These are phyloP conservation scores for Nyctereutes procyonoides DNA, from an alignment of 2,113 vertebrate genomes.

Conservation along the genomic window DNA sequence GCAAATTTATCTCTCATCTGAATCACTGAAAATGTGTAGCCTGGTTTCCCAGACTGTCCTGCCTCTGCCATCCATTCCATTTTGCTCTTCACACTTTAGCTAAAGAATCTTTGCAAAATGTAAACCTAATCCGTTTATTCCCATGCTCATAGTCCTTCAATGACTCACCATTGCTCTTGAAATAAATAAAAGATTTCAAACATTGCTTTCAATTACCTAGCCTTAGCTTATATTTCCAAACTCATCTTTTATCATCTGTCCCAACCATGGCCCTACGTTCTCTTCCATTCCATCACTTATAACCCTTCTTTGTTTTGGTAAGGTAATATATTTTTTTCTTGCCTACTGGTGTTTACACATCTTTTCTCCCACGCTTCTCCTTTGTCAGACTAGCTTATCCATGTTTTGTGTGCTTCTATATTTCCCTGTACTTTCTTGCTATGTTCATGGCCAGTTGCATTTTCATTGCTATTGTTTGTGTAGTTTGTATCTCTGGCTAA, in stretches of 20 bases:
- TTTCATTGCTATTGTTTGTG: constrained; percentile 43
- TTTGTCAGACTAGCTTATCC: not conserved
- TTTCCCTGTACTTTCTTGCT: constrained; percentile 6
- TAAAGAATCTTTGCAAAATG: not conserved
- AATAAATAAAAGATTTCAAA: not conserved
- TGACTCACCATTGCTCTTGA: not conserved
- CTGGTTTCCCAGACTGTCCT: not conserved
- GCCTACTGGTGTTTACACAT: not conserved
- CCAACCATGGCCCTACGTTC: not conserved
- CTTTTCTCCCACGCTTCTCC: not conserved
- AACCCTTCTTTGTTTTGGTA: not conserved
- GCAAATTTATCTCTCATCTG: not conserved
- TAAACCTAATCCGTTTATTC: not conserved
- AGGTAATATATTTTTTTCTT: not conserved
- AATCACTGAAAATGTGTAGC: not conserved
- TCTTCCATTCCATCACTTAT: not conserved
- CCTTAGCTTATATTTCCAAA: not conserved
- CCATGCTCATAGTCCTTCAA: not conserved
- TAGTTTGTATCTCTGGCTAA: constrained; percentile 52
- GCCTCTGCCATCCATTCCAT: not conserved
- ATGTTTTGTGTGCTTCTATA: not conserved
- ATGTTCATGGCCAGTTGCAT: constrained; percentile 53
- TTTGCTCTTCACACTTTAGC: not conserved
- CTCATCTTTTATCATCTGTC: not conserved
- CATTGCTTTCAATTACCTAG: not conserved